Evolutionary conservation across 2,797 vertebrate genomes (phyloP).

Genomic region (Ptychobarbus kaznakovi): DNA sequence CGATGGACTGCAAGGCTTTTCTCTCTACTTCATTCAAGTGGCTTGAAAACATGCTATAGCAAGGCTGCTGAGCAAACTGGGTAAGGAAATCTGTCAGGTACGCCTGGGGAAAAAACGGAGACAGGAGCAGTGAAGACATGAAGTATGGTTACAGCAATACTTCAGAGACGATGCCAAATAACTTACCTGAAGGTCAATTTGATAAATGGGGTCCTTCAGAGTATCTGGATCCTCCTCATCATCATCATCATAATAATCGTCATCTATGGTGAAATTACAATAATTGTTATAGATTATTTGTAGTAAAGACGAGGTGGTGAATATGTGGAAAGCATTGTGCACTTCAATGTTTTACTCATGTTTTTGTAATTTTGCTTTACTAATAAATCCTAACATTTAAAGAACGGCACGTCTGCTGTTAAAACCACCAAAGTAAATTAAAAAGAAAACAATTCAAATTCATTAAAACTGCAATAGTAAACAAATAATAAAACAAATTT

Average conservation of each 20-base stretch:
- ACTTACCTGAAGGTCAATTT: constrained; percentile 94
- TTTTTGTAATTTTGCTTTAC: background rate
- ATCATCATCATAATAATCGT: constrained; percentile 97
- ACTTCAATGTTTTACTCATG: background rate
- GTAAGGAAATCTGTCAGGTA: constrained; percentile 97
- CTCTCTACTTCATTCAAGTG: constrained; percentile 93
- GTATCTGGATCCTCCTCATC: constrained; percentile 97
- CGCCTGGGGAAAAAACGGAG: constrained; percentile 75
- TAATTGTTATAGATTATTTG: constrained; percentile 2
- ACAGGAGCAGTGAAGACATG: background rate
- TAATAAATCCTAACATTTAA: background rate
- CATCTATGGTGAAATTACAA: constrained; percentile 78
- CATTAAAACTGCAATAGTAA: background rate
- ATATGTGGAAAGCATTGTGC: background rate
- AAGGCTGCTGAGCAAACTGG: constrained; percentile 97
- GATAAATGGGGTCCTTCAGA: constrained; percentile 96
- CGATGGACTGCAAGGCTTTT: constrained; percentile 92
- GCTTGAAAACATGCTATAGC: constrained; percentile 94
- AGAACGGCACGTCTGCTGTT: background rate
- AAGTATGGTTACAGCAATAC: background rate
- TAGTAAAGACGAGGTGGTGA: background rate
- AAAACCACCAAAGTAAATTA: background rate
- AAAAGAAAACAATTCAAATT: background rate
- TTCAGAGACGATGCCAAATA: background rate
- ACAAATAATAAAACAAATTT: background rate